These are phyloP conservation scores for Holocentrus rufus DNA, from an alignment of 2,797 vertebrate species.

Conservation along the genomic window DNA sequence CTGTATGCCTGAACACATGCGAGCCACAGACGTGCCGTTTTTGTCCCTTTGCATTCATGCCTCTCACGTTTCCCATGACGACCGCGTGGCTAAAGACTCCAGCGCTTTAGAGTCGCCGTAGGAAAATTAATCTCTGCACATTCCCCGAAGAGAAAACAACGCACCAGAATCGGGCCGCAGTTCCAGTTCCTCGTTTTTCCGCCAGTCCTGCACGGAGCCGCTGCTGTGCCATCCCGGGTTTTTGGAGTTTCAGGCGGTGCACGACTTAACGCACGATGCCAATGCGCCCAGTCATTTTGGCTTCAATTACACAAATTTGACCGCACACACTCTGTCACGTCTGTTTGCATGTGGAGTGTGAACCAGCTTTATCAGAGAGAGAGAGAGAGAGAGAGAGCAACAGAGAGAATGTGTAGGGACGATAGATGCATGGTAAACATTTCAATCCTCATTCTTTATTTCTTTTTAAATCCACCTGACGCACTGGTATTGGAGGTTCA, in stretches of 20 bases:
- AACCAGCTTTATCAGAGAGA: background rate
- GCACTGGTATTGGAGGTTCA: background rate
- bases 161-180: background rate
- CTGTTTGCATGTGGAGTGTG: conserved; percentile 1
- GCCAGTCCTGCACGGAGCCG: conserved; percentile 13
- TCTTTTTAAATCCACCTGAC: background rate
- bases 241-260: background rate
- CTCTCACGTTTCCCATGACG: conserved; percentile 50
- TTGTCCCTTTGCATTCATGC: conserved; percentile 46
- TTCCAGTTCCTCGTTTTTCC: background rate
- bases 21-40: conserved; percentile 40
- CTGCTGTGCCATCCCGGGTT: background rate
- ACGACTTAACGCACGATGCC: no score
- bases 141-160: conserved; percentile 22
- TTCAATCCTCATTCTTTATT: background rate
- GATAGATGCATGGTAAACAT: background rate
- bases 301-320: background rate
- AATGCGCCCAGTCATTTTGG: background rate
- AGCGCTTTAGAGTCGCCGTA: conserved; percentile 34
- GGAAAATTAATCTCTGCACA: conserved; percentile 10
- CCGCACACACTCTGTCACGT: conserved; percentile 1
- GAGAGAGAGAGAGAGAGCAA: background rate
- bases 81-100: conserved; percentile 29
- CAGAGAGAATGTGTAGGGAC: conserved; percentile 6
- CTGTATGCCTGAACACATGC: background rate